Base-by-base conservation (phyloP, 2,888 invertebrate species). In the Ornithoptera priamus region DNA sequence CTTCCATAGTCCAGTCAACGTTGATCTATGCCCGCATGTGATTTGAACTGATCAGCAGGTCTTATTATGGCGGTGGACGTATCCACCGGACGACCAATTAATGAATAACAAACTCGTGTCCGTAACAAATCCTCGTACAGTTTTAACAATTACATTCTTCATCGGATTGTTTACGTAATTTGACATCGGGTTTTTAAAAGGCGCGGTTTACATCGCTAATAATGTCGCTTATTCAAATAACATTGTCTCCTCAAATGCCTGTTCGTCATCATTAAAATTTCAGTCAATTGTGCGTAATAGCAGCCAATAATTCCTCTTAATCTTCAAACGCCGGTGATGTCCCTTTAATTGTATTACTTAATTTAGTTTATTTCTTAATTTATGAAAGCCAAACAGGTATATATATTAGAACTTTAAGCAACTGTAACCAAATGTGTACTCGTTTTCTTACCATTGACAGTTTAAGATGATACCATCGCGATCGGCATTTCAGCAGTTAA, bases 81-180 rank as follows among this genome's bases (percentile, higher is more conserved):
- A 36, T 76, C 76, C 83, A 78, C 85, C 85, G 85, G 82, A 85
- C 82, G 88, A 89, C 86, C 90, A 90, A 91, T 91, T 91, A 90
- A 83, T 80, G 84, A 83, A 85, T 87, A 90, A 89, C 89, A 88
- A 90, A 90, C 88, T 88, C 84, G 84, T 76, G 79, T 81, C 87
- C 89, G 87, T 89, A 85, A 85, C 90, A 79, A 91, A 91, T 89
- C 81, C 85, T 91, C 91, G 86, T 90, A 91, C 90, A 91, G 90
- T 90, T 90, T 89, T 88, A 91, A 91, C 90, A 89, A 90, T 91
- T 91, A 85, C 81, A 85, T 81, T 86, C 86, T 88, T 53, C 53
- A 53, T 53, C 76, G 80, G 85, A 86, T 70, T 85, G 84, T 83
- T 78, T 76, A 78, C 82, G 83, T 89, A 89, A 89, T 89, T 90